Conservation (phyloP, 1,140 invertebrate species). For the Epicauta chinensis region DNA sequence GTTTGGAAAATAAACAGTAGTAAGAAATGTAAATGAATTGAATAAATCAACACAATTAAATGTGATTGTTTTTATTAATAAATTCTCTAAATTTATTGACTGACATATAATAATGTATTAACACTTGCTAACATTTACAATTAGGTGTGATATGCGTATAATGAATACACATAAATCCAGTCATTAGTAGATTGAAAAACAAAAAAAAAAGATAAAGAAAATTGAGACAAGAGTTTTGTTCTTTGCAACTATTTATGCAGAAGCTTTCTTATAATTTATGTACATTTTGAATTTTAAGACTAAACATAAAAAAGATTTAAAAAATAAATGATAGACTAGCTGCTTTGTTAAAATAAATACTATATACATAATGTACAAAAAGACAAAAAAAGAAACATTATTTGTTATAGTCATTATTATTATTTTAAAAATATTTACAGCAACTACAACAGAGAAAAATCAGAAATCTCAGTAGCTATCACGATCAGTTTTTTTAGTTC, state of each 20-base stretch:
- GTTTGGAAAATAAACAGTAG: too few relatives aligned
- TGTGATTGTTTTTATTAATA: constrained; percentile 28
- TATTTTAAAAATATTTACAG: constrained; percentile 18
- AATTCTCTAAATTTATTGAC: constrained; percentile 33
- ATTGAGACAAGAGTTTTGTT: too few relatives aligned
- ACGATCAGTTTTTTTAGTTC: constrained; percentile 22
- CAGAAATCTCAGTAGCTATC: constrained; percentile 31
- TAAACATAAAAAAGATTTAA: constrained; percentile 1
- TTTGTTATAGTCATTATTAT: not conserved
- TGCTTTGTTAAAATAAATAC: constrained; percentile 29
- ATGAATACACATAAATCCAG: constrained; percentile 22
- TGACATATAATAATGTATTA: constrained; percentile 30
- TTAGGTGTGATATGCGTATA: constrained; percentile 26
- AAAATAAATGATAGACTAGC: constrained; percentile 24
- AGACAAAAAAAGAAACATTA: too few relatives aligned
- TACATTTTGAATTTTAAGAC: not conserved
- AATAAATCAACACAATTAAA: too few relatives aligned
- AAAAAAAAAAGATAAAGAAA: constrained; percentile 10
- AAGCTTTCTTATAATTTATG: not conserved
- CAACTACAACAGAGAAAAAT: constrained; percentile 24
- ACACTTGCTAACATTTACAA: constrained; percentile 35
- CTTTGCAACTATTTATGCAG: not conserved
- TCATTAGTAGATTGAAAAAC: constrained; percentile 23
- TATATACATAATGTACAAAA: constrained; percentile 31
- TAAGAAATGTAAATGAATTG: too few relatives aligned